Base-by-base conservation (phyloP, 2,113 vertebrate genomes). In the Edolisoma coerulescens region DNA sequence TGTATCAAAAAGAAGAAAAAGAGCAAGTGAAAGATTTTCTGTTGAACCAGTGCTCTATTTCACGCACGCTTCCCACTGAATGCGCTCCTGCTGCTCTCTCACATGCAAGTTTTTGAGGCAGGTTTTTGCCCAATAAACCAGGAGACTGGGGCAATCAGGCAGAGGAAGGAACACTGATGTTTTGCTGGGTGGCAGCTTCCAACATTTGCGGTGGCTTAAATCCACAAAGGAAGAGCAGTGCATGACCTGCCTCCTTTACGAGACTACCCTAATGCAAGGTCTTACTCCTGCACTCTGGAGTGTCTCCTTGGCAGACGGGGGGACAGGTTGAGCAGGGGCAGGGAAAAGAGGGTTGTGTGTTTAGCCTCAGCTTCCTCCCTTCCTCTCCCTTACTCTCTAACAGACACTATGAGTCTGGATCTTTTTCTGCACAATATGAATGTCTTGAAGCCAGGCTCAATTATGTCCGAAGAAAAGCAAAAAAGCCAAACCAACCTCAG, bases 1-100 rank as follows among this genome's bases (percentile, higher is more conserved):
- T 35, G 64, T n/a, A 82, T 57, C 39, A 73, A 78, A 87, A 94
- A 74, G 47, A 78, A 49, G 37, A 84, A 70, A 54, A 89, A 75
- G 32, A 90, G 35, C 24, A 83, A 86, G 22, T 23, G 47, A 87
- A 86, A 77, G 47, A 52, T 28, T 49, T 74, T 73, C 13, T 77
- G 68, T 52, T 57, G 49, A 94, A 37, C n/a, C 52, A 74, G 24
- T 41, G 26, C 28, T 60, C 67, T 0, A 1, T 77, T 90, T 77
- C 50, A 50, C 3, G 3, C 22, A 52, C 2, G 1, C 18, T 64
- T 27, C 33, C 18, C 0, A 1, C 21, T 49, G 57, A 89, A 56
- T n/a, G 19, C 22, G 8, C 42, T 88, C 32, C 0, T 0, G 35
- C 33, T 77, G 35, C 47, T 80, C 52, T 44, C 60, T 60, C 18